phyloP scores from a whole-genome alignment of 2,113 vertebrate species.

The Oxyura jamaicensis region DNA sequence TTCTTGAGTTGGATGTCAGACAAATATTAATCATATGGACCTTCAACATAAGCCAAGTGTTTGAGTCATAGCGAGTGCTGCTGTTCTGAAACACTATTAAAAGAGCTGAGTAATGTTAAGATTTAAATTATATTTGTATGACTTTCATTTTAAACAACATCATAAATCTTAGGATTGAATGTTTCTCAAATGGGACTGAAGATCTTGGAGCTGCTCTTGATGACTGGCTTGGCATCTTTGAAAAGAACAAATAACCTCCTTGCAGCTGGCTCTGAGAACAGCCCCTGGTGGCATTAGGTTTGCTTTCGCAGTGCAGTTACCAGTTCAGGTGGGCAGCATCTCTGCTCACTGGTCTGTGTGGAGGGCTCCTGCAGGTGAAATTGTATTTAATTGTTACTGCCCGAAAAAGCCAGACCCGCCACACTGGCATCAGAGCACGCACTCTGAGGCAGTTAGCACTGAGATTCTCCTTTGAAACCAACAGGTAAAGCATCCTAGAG shows the following conservation, averaged over 20 bases:
- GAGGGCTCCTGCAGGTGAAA: too few species aligned
- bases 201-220: not conserved
- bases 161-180: not conserved
- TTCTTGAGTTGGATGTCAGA: not conserved
- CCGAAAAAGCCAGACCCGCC: too few species aligned
- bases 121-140: not conserved
- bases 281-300: not conserved
- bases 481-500: not conserved
- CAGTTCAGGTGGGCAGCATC: not conserved
- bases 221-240: not conserved
- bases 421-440: not conserved
- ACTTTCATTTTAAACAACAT: constrained; percentile 22
- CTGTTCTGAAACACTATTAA: constrained; percentile 32
- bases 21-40: constrained; percentile 57
- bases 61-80: constrained; percentile 36
- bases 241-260: not conserved
- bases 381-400: too few species aligned
- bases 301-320: not conserved
- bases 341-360: not conserved
- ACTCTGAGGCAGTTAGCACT: not conserved
- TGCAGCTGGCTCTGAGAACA: not conserved
- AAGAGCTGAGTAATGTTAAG: constrained; percentile 39
- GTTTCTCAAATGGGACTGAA: not conserved
- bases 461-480: not conserved
- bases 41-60: not conserved